Conservation (phyloP, 2,888 invertebrate species). For the Pomacea canaliculata region DNA sequence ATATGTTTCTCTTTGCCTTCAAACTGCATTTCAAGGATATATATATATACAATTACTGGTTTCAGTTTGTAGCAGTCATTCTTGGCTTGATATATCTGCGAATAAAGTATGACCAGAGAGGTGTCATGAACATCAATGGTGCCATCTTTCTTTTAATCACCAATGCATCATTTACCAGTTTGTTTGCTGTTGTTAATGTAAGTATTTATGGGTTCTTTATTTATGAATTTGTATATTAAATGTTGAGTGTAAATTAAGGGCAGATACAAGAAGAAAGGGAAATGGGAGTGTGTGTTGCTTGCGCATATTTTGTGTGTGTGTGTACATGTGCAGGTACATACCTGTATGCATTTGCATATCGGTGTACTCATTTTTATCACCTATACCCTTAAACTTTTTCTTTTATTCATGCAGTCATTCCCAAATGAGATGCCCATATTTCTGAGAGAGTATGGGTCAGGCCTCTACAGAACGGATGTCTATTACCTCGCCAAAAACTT, state of each 20-base stretch:
- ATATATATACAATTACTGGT: no score
- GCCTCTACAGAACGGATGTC: constrained; percentile 58
- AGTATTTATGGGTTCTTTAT: constrained; percentile 68
- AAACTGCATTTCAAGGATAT: no score
- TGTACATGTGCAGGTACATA: not conserved
- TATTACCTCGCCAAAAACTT: constrained; percentile 61
- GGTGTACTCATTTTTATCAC: no score
- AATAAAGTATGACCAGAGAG: constrained; percentile 81
- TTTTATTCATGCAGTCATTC: constrained; percentile 51
- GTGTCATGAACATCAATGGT: constrained; percentile 74
- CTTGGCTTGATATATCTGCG: constrained; percentile 88
- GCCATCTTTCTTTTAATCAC: constrained; percentile 60
- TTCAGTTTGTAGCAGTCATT: constrained; percentile 87
- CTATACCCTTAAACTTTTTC: not conserved
- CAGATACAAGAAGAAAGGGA: not conserved
- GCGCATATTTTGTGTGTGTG: not conserved
- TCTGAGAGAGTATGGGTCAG: constrained; percentile 60
- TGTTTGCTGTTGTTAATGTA: constrained; percentile 94
- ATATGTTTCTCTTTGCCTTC: no score
- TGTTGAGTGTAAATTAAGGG: not conserved
- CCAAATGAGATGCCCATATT: constrained; percentile 61
- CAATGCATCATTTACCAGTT: constrained; percentile 84
- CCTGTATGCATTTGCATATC: no score
- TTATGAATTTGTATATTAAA: not conserved
- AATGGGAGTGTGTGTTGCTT: not conserved